Evolutionary conservation across 2,888 invertebrate genomes (phyloP), one percentile per base, ranked within the genome.

Genomic region (Drosophila koepferae): DNA sequence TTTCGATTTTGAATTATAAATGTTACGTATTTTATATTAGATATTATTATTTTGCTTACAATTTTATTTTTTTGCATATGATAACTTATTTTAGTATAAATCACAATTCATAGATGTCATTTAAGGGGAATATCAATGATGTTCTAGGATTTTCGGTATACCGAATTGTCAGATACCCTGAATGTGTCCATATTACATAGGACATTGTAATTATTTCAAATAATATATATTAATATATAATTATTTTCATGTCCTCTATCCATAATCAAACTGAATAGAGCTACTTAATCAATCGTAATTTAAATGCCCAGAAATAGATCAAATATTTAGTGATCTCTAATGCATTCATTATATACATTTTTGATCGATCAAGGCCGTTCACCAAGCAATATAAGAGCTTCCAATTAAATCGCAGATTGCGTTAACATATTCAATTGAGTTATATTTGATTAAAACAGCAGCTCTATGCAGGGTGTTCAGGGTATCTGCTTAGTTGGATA

Each of bases 1-100:
- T 43, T 46, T 23, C 43, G 43, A 20, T 36, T 67, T 58, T 58
- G 28, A 54, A 41, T 31, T 72, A 62, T 62, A 36, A 72, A 62
- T 69, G 49, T 55, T 77, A 72, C 58, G 65, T 73, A 64, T 51
- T 69, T 70, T 23, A 46, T 69, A 49, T 38, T 69, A 54, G 34
- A 36, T 36, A 20, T 20, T 51, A 36, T 36, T 61, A 43, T 74
- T 51, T 75, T 70, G 61, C 53, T 75, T 75, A 18, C 20, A 59
- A 41, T 58, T 75, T 49, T 48, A 38, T 8, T 46, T n/a, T n/a
- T 75, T 65, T 23, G 46, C 65, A 62, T 75, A 59, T 55, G 60
- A 38, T 63, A 44, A 67, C 43, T 67, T 67, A 38, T 63, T 63
- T 62, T 55, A 51, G 6, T 28, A 40, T 36, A 38, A 2, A 16